Evolutionary conservation across 2,888 invertebrate species (phyloP), one percentile per base, ranked within the genome.

Genomic region (Tuberolachnus salignus): DNA sequence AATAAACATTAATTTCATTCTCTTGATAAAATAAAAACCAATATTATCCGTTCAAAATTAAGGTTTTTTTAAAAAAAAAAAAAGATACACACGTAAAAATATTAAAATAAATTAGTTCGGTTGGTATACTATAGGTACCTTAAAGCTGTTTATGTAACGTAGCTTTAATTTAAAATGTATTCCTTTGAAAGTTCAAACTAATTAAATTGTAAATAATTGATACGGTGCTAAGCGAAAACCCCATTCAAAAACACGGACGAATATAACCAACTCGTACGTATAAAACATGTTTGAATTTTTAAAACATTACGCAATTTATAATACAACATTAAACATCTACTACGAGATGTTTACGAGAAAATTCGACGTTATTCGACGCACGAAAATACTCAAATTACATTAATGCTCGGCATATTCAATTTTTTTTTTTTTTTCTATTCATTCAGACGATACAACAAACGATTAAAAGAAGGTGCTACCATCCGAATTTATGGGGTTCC

Each of bases 281-380:
- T n/a, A n/a, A n/a, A n/a, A n/a, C n/a, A 26, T 9, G 16, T 59
- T 59, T 26, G 16, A 26, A 59, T 59, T 59, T 59, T 59, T 23
- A 59, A 26, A 26, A 23, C 6, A 34, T 34, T 34, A 26, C 59
- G 14, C 26, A 23, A 59, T 59, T 59, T 26, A 26, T 26, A 26
- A 59, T 26, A 3, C 26, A 26, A 59, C 23, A 23, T 59, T 26
- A 59, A 59, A 59, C 26, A 59, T 59, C 26, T 59, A 59, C 59
- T 4, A 34, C 34, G 26, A n/a, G n/a, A 14, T 59, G 16, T 26
- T 59, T 26, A 3, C 26, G 16, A 59, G 26, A 16, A 26, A 16
- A 34, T 4, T 3, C 34, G 34, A 3, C 6, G 34, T 34, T 34
- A 34, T 3, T 34, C 34, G 34, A 34, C 34, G 6, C 6, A 34